Evolutionary conservation across 1,140 invertebrate genomes (phyloP), one percentile per base, ranked within the genome.

Genomic region (Zaprionus inermis): DNA sequence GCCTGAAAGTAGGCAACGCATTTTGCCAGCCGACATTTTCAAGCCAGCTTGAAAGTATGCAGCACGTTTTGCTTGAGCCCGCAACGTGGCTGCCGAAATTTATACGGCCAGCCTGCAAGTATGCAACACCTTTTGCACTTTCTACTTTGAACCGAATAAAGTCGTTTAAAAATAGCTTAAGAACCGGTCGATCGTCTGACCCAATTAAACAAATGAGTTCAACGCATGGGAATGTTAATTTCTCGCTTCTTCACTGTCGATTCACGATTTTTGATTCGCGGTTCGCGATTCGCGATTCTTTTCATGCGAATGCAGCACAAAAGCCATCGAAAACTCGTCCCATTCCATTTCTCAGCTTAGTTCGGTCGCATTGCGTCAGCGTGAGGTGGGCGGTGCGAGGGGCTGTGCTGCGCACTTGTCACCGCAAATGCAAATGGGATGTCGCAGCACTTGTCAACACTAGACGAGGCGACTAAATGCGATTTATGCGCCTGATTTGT

Each of bases 401-500:
- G 5, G 36, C 1, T 1, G n/a, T n/a, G 11, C 14, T 14, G 24
- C 5, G 36, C 36, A 5, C 14, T 7, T 7, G 36, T 59, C 65
- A 68, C 68, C 51, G 71, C 36, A 10, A 34, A 46, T 56, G 71
- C 57, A 60, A 73, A 73, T 73, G 38, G 16, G 30, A 61, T 32
- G 38, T 28, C 61, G 38, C 41, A 55, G 55, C 69, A 51, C 36
- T 41, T 67, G 56, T 68, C 70, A 72, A 51, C 38, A 36, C 30
- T 30, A 28, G 30, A n/a, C 49, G 12, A 41, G 10, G 10, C 9
- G 10, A 11, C 30, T 28, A 28, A 18, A 46, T 59, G 22, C 46
- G 56, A 73, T 73, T 73, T 68, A 73, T 73, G 71, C 38, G 34
- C 44, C 41, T 69, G 71, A 73, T 73, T 73, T 73, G 71, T 69